Base-by-base conservation (phyloP, 2,113 vertebrate species). In the Reinhardtius hippoglossoides region DNA sequence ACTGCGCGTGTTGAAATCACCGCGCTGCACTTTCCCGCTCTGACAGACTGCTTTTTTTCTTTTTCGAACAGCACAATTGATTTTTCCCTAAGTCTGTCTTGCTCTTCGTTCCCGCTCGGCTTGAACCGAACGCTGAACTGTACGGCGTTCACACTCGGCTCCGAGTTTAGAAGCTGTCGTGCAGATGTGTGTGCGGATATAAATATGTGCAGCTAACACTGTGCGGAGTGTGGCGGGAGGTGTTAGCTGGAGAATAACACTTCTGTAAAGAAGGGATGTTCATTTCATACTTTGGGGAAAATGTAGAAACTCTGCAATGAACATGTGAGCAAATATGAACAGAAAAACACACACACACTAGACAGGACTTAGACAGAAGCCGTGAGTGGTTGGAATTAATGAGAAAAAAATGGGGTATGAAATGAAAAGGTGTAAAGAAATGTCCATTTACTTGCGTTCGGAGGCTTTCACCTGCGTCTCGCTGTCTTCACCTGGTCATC, bases 1-100 rank as follows among this genome's bases (percentile, higher is more conserved):
- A 77, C 82, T 82, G 77, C 62, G 75, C 31, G 78, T 74, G 75
- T 76, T 85, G 59, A 81, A 82, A 86, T 78, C 80, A 74, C 72
- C 42, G 73, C 12, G 67, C 81, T 80, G 57, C 65, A 80, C 76
- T 83, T 80, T 84, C 78, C 71, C 42, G 76, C 31, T 78, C 81
- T 83, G 81, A 85, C 81, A 74, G 81, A 82, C 44, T 77, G 74
- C 74, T 76, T 67, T 85, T 85, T 80, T 62, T 85, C 80, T 62
- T 76, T 76, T 82, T 74, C 61, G 35, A 50, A 50, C 44, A 40
- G 70, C 9, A 48, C 60, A 66, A 81, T 82, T 81, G 85, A 82
- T 87, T 87, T 81, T 79, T 7, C 31, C 61, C 70, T 67, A 74
- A 76, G 62, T 83, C 77, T 65, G 59, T 84, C 84, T 7, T 78